Evolutionary conservation across 2,888 invertebrate genomes (phyloP).

Genomic region (Syritta pipiens): DNA sequence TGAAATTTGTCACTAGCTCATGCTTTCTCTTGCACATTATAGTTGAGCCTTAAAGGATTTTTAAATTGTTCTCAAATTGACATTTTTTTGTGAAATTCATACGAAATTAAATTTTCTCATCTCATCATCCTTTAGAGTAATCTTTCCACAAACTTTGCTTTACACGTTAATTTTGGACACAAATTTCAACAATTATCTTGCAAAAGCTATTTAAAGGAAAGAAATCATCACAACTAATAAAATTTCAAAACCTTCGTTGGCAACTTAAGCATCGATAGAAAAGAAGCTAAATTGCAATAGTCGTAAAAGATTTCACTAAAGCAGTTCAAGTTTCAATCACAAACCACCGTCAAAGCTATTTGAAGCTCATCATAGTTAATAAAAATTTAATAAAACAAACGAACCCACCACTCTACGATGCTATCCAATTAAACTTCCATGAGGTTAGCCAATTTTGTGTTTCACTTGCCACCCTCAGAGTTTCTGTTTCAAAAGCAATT

Average conservation of each 20-base stretch:
- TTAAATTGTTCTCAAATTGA: neutral
- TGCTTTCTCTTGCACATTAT: neutral
- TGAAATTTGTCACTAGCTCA: neutral
- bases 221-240: no score
- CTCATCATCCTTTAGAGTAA: no score
- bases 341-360: slow-evolving; percentile 15
- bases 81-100: no score
- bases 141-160: no score
- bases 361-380: slow-evolving; percentile 52
- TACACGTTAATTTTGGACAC: no score
- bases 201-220: no score
- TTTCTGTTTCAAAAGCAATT: slow-evolving; percentile 55
- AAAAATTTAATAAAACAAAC: slow-evolving; percentile 52
- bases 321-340: neutral
- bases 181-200: no score
- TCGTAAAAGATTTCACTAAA: neutral
- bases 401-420: neutral
- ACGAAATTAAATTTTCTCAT: no score
- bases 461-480: slow-evolving; percentile 7
- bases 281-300: neutral
- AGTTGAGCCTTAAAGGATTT: neutral
- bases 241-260: neutral
- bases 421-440: slow-evolving; percentile 56
- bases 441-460: slow-evolving; percentile 59
- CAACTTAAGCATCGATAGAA: neutral